Evolutionary conservation across 2,113 vertebrate species (phyloP), one percentile per base, ranked within the genome.

Genomic region (Oreochromis tanganicae): DNA sequence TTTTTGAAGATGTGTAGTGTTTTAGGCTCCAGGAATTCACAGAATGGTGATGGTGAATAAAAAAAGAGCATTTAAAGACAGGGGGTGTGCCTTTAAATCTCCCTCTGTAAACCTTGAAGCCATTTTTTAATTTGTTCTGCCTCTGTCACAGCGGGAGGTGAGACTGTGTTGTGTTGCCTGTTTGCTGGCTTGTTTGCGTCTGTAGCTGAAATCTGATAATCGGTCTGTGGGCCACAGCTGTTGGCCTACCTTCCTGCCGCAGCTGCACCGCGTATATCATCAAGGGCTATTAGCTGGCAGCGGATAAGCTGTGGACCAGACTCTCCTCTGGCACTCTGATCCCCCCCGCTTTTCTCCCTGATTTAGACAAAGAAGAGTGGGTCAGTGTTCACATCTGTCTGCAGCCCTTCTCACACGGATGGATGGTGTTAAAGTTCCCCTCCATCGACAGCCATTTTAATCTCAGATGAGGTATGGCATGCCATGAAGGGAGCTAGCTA

Each of bases 201-300:
- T 90, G 91, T 66, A 84, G 87, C 84, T 91, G 90, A 95, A 96
- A 95, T 93, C 93, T 90, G 92, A 95, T 95, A 91, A 96, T 95
- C 86, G 80, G 84, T 85, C 91, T 78, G 78, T 57, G 90, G 86
- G 88, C 83, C 94, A 82, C 95, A 96, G 95, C 95, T 96, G 95
- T 93, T 93, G 95, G 88, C 94, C 90, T 91, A 93, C 94, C 95
- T 91, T 91, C 91, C 92, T 91, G 86, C 93, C 93, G 86, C 95
- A 95, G 95, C 95, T 96, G 94, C 93, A 92, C 94, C 19, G 89
- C 88, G 89, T 94, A 95, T 93, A 95, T 96, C 95, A 96, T 93
- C 92, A 92, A 92, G 90, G 92, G 94, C 93, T 91, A 91, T 94
- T 95, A 96, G 92, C 91, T 87, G 87, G 87, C 92, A 90, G 91